Evolutionary conservation across 92 coral and sea anemone genomes (phyloP).

Genomic region (Epizoanthus scotinus): DNA sequence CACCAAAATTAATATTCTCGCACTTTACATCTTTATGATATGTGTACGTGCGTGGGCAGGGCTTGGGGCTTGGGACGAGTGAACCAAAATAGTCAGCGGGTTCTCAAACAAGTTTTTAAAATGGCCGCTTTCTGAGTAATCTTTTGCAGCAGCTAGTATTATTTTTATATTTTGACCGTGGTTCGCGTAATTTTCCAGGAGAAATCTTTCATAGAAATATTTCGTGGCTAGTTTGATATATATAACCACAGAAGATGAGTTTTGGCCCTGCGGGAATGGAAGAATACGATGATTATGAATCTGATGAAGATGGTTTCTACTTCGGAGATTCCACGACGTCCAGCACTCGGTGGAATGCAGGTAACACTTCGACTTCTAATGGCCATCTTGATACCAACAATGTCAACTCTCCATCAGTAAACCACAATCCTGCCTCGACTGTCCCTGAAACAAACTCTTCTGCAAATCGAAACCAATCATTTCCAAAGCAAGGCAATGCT

Average conservation of each 20-base stretch:
- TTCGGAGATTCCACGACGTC: constrained; percentile 37
- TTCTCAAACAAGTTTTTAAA: not conserved
- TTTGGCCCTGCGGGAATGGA: constrained; percentile 92
- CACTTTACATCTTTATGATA: too few species aligned
- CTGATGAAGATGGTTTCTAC: constrained; percentile 81
- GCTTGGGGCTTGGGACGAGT: not conserved
- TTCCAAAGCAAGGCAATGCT: constrained; percentile 5
- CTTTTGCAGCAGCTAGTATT: too few species aligned
- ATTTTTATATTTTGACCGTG: not conserved
- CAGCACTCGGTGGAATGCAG: constrained; percentile 5
- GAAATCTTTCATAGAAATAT: not conserved
- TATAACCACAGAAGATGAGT: constrained; percentile 55
- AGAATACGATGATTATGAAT: constrained; percentile 45
- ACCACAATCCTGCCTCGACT: not conserved
- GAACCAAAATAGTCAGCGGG: constrained; percentile 18
- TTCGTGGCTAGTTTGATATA: not conserved
- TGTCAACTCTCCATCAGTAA: not conserved
- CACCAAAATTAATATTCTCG: not conserved
- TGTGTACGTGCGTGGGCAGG: too few species aligned
- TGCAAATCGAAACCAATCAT: constrained; percentile 6
- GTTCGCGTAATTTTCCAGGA: not conserved
- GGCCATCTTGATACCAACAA: not conserved
- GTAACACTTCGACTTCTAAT: not conserved
- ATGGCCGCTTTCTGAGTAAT: not conserved
- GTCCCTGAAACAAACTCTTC: not conserved